Base-by-base conservation (phyloP, 2,113 vertebrate genomes). In the Morone chrysops region DNA sequence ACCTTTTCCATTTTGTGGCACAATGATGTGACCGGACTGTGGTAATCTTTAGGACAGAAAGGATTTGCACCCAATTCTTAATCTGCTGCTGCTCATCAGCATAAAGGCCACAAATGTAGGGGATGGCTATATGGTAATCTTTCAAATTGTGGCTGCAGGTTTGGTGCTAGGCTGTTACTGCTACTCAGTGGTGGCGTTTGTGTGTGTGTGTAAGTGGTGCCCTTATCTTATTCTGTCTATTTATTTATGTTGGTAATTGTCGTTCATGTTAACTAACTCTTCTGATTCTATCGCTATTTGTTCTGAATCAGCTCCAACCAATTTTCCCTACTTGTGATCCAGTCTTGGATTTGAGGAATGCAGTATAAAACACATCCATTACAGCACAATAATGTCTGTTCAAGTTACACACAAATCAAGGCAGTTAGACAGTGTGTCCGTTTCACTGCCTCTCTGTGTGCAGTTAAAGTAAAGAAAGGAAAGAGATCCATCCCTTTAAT, bases 401-500 rank as follows among this genome's bases (percentile, higher is more conserved):
- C 76, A 51, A 51, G 82, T 89, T 89, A 69, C 87, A 73, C 47
- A 59, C 40, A 87, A 91, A 92, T 90, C 82, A 80, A 87, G 79
- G 60, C 67, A 45, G 70, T 62, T 69, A 73, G 76, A 74, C 38
- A 5, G 65, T 41, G 70, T 67, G 45, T 38, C 62, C 53, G 71
- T 75, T 41, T 61, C 13, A 79, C 12, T 41, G 63, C 78, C 85
- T 70, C 54, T 68, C 73, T 74, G 60, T 86, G 84, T 79, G 81
- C 78, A 62, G 69, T 69, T 77, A 80, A 83, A 82, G 69, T 82
- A 77, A 87, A 87, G 87, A 83, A 80, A 92, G 87, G 83, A 91
- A 93, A 82, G 59, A 69, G 90, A 94, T 91, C 79, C 63, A 8
- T 63, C 75, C 80, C 80, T 90, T 90, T 89, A 94, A 93, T 93